phyloP scores from a whole-genome alignment of 2,797 vertebrate genomes.

The Eleutherodactylus coqui region DNA sequence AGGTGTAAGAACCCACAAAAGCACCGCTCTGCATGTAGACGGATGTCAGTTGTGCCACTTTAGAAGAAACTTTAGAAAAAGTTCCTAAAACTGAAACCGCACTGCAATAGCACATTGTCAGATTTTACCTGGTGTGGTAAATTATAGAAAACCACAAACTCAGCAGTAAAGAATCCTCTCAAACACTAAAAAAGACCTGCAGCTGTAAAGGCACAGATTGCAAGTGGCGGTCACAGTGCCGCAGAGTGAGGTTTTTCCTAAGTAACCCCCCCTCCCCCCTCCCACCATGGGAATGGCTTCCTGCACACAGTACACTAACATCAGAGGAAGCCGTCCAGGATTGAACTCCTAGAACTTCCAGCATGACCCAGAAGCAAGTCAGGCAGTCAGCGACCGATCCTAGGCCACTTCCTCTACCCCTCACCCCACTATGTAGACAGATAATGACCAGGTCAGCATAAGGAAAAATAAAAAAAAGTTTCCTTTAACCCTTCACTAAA shows the following conservation, averaged over 20 bases:
- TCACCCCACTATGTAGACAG: not conserved
- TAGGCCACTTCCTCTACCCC: not conserved
- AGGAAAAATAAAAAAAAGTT: not conserved
- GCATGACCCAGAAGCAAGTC: not conserved
- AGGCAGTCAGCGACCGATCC: not conserved
- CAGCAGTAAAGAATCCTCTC: too few relatives aligned
- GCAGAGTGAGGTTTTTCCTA: too few relatives aligned
- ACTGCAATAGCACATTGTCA: too few relatives aligned
- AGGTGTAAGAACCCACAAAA: too few relatives aligned
- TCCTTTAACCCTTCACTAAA: not conserved
- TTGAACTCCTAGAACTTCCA: not conserved
- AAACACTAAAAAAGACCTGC: too few relatives aligned
- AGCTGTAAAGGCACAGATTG: not conserved
- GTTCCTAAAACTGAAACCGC: too few relatives aligned
- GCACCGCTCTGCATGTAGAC: too few relatives aligned
- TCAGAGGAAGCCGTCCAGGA: not conserved
- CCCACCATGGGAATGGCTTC: not conserved
- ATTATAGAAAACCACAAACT: too few relatives aligned
- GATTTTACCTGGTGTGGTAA: too few relatives aligned
- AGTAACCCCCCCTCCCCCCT: not conserved
- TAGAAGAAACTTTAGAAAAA: too few relatives aligned
- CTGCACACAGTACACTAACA: not conserved
- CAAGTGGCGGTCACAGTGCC: not conserved
- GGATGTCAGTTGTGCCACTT: too few relatives aligned
- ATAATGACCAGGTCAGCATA: not conserved